Conservation (phyloP, 1,140 invertebrate species). For the Laodelphax striatellus region DNA sequence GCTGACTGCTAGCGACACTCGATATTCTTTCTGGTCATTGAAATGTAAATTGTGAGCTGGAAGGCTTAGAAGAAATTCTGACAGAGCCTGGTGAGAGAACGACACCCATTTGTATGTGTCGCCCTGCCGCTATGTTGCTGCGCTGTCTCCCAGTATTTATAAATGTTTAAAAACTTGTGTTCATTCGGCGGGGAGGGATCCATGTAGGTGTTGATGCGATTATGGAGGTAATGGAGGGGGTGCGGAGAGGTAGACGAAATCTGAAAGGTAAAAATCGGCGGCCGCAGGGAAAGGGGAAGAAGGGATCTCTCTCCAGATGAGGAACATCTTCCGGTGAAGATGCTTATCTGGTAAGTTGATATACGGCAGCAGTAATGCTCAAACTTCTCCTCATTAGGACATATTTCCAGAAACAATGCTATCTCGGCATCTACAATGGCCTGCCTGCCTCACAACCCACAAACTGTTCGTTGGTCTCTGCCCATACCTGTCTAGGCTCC, state of each 20-base stretch:
- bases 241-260: not conserved
- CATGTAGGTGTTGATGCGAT: not conserved
- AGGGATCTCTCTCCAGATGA: not conserved
- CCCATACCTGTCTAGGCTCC: not conserved
- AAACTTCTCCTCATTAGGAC: slow-evolving; percentile 1
- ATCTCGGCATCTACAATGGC: not conserved
- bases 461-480: too few relatives aligned
- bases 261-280: not conserved
- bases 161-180: not conserved
- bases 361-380: not conserved
- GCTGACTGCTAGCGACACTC: too few relatives aligned
- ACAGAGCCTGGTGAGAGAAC: too few relatives aligned
- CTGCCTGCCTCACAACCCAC: too few relatives aligned
- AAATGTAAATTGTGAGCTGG: too few relatives aligned
- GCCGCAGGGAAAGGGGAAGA: not conserved
- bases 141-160: not conserved
- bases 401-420: slow-evolving; percentile 4
- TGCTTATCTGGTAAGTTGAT: not conserved
- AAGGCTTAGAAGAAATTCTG: too few relatives aligned
- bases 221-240: not conserved
- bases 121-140: too few relatives aligned
- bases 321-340: not conserved
- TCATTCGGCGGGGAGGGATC: not conserved
- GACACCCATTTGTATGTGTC: too few relatives aligned
- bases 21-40: too few relatives aligned